A percentile compares a stretch with the other conserved stretches of the same genome.
Conservation (phyloP, 1,140 invertebrate genomes). For the Proctacanthus coquilletti region DNA sequence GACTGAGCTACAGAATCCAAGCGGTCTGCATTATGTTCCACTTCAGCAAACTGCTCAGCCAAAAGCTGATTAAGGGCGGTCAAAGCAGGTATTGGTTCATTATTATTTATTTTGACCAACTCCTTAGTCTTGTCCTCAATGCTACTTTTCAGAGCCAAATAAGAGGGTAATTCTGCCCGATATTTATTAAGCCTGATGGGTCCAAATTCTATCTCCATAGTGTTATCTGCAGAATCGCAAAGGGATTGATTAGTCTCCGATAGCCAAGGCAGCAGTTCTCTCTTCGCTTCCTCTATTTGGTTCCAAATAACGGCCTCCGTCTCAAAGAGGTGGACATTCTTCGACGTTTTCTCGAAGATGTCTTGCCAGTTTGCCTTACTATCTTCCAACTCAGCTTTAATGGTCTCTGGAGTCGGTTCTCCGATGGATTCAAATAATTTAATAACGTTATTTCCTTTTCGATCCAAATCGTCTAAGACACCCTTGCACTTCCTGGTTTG, state of each 20-base stretch:
- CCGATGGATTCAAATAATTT: slow-evolving; percentile 60
- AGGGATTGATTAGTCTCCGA: slow-evolving; percentile 61
- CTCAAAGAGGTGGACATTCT: slow-evolving; percentile 62
- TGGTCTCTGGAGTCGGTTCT: slow-evolving; percentile 47
- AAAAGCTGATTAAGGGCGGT: slow-evolving; percentile 50
- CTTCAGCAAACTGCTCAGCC: slow-evolving; percentile 60
- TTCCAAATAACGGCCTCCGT: slow-evolving; percentile 82
- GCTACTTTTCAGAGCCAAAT: slow-evolving; percentile 56
- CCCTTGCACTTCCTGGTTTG: slow-evolving; percentile 57
- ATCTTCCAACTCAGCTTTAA: slow-evolving; percentile 45
- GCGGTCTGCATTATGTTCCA: slow-evolving; percentile 55
- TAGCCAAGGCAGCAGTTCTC: slow-evolving; percentile 70
- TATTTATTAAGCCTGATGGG: slow-evolving; percentile 65
- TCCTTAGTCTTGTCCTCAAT: slow-evolving; percentile 67
- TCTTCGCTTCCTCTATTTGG: slow-evolving; percentile 72
- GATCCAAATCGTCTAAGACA: slow-evolving; percentile 56
- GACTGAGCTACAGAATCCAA: slow-evolving; percentile 54
- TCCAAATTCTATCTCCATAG: slow-evolving; percentile 63
- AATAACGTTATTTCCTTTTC: slow-evolving; percentile 49
- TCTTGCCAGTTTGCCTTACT: slow-evolving; percentile 59
- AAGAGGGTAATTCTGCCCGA: slow-evolving; percentile 66
- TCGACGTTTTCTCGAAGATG: slow-evolving; percentile 48
- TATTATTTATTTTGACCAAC: slow-evolving; percentile 61
- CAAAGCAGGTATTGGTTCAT: slow-evolving; percentile 50
- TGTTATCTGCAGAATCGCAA: slow-evolving; percentile 53